phyloP scores from a whole-genome alignment of 2,113 vertebrate species.

The Mus spicilegus region DNA sequence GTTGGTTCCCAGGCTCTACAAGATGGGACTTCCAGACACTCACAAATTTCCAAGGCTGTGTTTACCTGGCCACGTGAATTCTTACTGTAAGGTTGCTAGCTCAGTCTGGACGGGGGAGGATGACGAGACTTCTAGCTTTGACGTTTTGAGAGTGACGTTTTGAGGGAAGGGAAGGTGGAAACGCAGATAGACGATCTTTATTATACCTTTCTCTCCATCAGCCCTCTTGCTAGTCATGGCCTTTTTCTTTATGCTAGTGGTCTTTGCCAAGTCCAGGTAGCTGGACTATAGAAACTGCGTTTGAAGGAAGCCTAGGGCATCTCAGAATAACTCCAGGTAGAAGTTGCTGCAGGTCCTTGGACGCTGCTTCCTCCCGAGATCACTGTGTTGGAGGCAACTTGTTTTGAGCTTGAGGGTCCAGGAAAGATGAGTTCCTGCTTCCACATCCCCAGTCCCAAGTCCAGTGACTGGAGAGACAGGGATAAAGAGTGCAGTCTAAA shows the following conservation, averaged over 20 bases:
- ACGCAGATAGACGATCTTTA: background rate
- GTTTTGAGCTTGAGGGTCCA: background rate
- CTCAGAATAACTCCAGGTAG: background rate
- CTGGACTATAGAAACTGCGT: background rate
- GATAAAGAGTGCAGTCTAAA: background rate
- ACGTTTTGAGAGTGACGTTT: background rate
- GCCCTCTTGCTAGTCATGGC: background rate
- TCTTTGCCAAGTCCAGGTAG: background rate
- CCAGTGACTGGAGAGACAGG: background rate
- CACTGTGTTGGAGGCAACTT: background rate
- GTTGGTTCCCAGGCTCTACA: background rate
- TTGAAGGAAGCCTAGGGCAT: background rate
- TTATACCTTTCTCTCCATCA: fast-evolving
- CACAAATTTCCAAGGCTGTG: background rate
- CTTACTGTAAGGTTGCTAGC: background rate
- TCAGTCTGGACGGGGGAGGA: background rate
- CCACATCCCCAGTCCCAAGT: background rate
- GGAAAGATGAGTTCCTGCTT: background rate
- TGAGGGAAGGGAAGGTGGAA: background rate
- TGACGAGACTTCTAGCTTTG: background rate
- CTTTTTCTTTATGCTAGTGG: background rate
- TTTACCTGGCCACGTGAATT: background rate
- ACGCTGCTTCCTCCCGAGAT: background rate
- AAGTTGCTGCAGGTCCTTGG: background rate
- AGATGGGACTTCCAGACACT: background rate